These are phyloP conservation scores for Carduelis carduelis DNA, from an alignment of 2,797 vertebrate species.

Conservation along the genomic window DNA sequence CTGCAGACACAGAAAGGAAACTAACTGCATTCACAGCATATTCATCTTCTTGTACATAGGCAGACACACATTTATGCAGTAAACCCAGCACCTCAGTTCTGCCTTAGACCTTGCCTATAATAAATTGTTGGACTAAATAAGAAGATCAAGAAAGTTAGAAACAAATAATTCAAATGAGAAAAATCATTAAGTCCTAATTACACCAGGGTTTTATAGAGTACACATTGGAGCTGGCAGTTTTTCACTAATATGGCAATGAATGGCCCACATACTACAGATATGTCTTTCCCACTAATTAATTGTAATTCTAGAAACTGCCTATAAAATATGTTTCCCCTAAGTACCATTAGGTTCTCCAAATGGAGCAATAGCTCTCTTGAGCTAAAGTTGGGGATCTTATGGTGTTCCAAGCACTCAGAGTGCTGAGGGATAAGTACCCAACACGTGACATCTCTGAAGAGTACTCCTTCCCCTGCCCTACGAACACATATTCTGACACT, in stretches of 20 bases:
- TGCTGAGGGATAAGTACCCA: background rate
- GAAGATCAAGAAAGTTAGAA: background rate
- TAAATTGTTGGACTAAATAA: background rate
- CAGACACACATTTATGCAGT: background rate
- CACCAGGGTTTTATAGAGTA: background rate
- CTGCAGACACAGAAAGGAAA: background rate
- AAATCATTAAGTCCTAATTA: constrained; percentile 16
- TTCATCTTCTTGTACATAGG: background rate
- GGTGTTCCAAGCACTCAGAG: background rate
- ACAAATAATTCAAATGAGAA: background rate
- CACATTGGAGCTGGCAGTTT: background rate
- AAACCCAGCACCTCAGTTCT: background rate
- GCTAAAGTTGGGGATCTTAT: background rate
- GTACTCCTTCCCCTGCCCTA: background rate
- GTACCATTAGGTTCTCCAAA: background rate
- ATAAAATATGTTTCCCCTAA: background rate
- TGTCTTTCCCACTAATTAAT: background rate
- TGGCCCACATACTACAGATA: background rate
- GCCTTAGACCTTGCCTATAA: background rate
- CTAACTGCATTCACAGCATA: background rate
- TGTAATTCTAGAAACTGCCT: background rate
- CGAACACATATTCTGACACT: background rate
- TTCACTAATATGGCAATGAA: background rate
- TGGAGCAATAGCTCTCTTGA: background rate
- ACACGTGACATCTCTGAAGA: background rate